phyloP scores from a whole-genome alignment of 2,888 invertebrate genomes.

The Cataglyphis livida region DNA sequence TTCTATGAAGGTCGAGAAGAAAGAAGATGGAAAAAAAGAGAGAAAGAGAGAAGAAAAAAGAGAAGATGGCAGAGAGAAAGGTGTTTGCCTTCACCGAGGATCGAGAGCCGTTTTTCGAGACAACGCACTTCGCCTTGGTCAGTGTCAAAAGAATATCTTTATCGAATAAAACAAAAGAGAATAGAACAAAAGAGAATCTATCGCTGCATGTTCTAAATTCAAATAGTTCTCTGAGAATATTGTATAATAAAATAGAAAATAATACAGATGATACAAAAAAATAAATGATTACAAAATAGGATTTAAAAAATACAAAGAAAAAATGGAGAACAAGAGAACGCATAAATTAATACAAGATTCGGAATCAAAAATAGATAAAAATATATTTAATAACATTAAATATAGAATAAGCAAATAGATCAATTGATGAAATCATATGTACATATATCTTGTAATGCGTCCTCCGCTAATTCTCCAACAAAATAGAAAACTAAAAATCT shows the following conservation, averaged over 20 bases:
- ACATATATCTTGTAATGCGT: background rate
- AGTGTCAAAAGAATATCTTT: conserved; percentile 23
- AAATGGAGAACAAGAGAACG: background rate
- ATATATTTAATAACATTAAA: background rate
- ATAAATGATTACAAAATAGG: background rate
- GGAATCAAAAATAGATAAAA: background rate
- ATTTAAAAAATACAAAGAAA: background rate
- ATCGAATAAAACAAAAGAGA: background rate
- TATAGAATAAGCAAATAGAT: background rate
- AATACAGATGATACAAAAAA: background rate
- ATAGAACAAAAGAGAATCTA: background rate
- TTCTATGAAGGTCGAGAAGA: background rate
- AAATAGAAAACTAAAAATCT: background rate
- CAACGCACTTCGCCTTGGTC: background rate
- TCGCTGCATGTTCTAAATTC: background rate
- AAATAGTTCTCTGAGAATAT: background rate
- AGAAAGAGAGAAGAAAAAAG: conserved; percentile 45
- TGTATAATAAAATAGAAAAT: background rate
- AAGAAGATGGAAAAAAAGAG: background rate
- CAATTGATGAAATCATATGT: background rate
- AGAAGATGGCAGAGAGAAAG: conserved; percentile 26
- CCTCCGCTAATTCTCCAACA: background rate
- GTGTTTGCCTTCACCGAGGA: conserved; percentile 41
- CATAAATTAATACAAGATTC: background rate
- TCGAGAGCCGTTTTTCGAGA: background rate